Evolutionary conservation across 2,888 invertebrate genomes (phyloP).

Genomic region (Polyommatus iphigenia): DNA sequence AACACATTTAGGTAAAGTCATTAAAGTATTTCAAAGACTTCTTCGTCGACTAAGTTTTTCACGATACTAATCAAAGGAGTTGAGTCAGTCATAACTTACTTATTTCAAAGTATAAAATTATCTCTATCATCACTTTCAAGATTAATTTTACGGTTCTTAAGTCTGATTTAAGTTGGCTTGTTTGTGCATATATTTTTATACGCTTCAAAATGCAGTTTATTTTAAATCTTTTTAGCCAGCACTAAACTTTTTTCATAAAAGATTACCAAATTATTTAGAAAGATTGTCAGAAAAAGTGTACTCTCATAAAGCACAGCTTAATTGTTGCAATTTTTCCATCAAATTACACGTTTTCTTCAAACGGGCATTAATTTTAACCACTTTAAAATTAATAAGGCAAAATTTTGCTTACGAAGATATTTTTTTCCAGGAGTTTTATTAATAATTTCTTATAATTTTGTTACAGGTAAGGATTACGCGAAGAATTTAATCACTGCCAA

Average conservation of each 20-base stretch:
- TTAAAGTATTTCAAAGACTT: constrained; percentile 35
- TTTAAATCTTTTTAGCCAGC: too few relatives aligned
- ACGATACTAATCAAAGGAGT: constrained; percentile 34
- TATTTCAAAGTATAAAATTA: constrained; percentile 33
- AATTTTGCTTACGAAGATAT: background rate
- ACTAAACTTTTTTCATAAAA: too few relatives aligned
- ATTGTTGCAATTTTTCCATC: background rate
- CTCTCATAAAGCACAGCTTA: background rate
- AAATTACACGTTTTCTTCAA: background rate
- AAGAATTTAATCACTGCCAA: constrained; percentile 31
- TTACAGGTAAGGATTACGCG: constrained; percentile 35
- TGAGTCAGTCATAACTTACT: constrained; percentile 32
- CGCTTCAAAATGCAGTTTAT: too few relatives aligned
- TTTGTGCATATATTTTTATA: background rate
- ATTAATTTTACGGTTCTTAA: constrained; percentile 29
- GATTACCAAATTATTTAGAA: too few relatives aligned
- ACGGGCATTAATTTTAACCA: background rate
- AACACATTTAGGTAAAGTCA: constrained; percentile 34
- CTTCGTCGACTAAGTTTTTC: constrained; percentile 33
- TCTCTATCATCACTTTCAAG: constrained; percentile 32
- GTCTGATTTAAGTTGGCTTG: background rate
- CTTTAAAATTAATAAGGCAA: constrained; percentile 7
- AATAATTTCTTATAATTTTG: constrained; percentile 29
- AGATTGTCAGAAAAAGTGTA: too few relatives aligned
- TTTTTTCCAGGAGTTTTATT: constrained; percentile 1